Base-by-base conservation (phyloP, 2,888 invertebrate genomes). In the Apotomis capreana region DNA sequence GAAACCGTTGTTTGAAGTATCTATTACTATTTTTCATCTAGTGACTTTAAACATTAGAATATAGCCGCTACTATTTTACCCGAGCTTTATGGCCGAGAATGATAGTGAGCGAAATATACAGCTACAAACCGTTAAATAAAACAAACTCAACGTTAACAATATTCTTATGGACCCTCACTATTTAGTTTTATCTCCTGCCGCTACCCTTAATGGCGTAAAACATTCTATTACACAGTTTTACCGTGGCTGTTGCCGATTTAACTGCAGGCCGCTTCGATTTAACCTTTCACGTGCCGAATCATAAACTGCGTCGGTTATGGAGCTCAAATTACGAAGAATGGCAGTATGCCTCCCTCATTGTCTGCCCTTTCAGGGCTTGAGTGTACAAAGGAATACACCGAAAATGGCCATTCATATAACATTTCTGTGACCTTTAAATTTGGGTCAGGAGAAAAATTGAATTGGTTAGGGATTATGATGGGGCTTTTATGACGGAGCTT, bases 261-360 rank as follows among this genome's bases (percentile, higher is more conserved):
- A 83, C 84, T 82, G 78, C 85, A 85, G 86, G 88, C 87, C 87
- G 86, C 85, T 79, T 85, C 79, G 85, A 87, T 88, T 87, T 89
- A 89, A 90, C 89, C 89, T 89, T 90, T 89, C 83, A 87, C 86
- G 86, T 86, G 87, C 85, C 86, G 84, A 89, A 89, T 90, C 91
- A 89, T 91, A 90, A 91, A 91, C 87, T 87, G 89, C 88, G 85
- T 83, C 87, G 82, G 87, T 90, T 89, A 89, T 89, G 88, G 84
- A 84, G 87, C 85, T 87, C 85, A 87, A 91, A 91, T 91, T 89
- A 90, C 89, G 85, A 89, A 89, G 86, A 87, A 88, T 87, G 88
- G 86, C 85, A 88, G 84, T 83, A 84, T 84, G 84, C 87, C 85
- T 85, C 86, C 86, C 85, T 87, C 87, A 89, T 89, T 89, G 87